These are phyloP conservation scores for Tetramorium alpestre DNA, from an alignment of 1,140 invertebrate species.

Conservation along the genomic window DNA sequence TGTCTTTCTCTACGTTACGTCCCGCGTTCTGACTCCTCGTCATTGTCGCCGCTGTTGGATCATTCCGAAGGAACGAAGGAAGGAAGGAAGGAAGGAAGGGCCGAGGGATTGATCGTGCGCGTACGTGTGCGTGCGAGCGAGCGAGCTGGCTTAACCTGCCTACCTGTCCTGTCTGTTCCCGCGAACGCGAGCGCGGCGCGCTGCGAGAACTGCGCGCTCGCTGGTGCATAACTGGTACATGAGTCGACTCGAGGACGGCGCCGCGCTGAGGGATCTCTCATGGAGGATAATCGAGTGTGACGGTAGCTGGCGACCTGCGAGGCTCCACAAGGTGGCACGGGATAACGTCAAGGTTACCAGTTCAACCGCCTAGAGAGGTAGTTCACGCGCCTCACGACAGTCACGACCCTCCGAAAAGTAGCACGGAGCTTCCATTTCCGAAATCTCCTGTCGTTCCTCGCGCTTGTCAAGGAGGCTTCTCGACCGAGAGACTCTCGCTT, in stretches of 20 bases:
- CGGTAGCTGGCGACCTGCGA: background rate
- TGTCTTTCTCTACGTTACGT: background rate
- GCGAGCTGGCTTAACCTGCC: conserved; percentile 11
- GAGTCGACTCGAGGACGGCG: conserved; percentile 7
- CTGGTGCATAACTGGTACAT: conserved; percentile 12
- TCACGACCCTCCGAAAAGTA: background rate
- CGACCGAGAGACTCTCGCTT: background rate
- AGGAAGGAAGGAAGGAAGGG: background rate
- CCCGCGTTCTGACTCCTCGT: background rate
- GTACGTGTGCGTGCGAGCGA: background rate
- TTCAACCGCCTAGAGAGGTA: background rate
- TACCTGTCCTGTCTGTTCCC: background rate
- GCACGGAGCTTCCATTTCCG: background rate
- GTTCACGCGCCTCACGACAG: background rate
- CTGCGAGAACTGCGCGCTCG: background rate
- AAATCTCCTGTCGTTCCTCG: background rate
- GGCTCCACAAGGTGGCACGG: background rate
- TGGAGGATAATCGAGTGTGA: conserved; percentile 40
- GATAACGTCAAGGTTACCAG: conserved; percentile 33
- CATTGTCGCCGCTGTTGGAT: background rate
- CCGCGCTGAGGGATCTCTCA: background rate
- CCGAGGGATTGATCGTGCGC: background rate
- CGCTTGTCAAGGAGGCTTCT: background rate
- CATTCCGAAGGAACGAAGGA: conserved; percentile 11
- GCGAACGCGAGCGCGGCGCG: background rate